These are phyloP conservation scores for Notechis scutatus DNA, from an alignment of 2,113 vertebrate genomes.

Conservation along the genomic window DNA sequence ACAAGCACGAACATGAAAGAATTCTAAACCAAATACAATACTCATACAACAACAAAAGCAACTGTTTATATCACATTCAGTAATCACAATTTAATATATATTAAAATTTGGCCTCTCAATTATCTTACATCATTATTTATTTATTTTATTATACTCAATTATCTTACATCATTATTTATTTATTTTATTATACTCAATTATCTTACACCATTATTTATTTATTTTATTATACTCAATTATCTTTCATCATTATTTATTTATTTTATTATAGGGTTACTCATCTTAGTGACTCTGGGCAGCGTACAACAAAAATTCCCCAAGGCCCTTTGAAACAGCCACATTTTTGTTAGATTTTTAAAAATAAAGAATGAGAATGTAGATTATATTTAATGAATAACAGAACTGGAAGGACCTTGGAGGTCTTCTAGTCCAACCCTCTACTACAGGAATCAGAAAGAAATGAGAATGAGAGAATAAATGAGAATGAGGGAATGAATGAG, in stretches of 20 bases:
- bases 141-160: too few species aligned
- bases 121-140: not conserved
- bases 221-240: too few species aligned
- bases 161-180: too few species aligned
- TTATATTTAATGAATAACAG: not conserved
- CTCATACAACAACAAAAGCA: not conserved
- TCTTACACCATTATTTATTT: too few species aligned
- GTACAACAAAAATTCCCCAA: not conserved
- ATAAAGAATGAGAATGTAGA: not conserved
- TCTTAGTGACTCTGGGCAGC: not conserved
- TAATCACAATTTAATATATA: not conserved
- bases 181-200: too few species aligned
- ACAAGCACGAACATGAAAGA: not conserved
- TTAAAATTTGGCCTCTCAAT: not conserved
- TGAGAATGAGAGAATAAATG: not conserved
- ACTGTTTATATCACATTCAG: not conserved
- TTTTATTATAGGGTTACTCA: not conserved
- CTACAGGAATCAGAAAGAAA: not conserved
- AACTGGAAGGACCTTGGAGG: not conserved
- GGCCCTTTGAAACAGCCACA: not conserved
- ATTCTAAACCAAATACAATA: not conserved
- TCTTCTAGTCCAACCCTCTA: not conserved
- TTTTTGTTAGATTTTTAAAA: not conserved
- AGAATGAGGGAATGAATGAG: not conserved
- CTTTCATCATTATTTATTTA: too few species aligned